A percentile compares a stretch with the other conserved stretches of the same genome.
Conservation (phyloP, 2,797 vertebrate genomes). For the Selene dorsalis region DNA sequence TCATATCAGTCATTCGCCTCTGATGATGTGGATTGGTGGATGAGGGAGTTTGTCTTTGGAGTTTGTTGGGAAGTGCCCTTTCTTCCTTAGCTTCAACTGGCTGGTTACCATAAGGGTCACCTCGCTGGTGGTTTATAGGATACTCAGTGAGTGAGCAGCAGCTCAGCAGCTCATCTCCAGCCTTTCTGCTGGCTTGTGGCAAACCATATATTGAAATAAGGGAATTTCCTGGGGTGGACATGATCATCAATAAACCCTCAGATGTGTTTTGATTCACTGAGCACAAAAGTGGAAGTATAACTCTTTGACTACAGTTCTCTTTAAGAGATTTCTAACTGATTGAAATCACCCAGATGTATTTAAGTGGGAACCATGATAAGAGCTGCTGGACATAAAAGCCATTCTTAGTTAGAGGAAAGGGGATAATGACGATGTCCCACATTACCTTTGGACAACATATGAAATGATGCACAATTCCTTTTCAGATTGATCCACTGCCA, state of each 20-base stretch:
- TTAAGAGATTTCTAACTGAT: no score
- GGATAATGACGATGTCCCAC: no score
- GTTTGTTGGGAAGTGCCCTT: not conserved
- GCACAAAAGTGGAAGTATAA: not conserved
- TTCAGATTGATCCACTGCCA: no score
- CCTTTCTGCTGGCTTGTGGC: not conserved
- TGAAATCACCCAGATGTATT: not conserved
- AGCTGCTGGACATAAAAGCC: not conserved
- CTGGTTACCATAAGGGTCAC: not conserved
- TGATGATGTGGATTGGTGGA: not conserved
- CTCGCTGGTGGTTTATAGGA: not conserved
- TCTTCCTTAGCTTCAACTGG: not conserved
- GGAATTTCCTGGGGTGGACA: not conserved
- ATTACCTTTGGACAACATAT: no score
- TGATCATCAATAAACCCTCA: not conserved
- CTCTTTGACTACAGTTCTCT: not conserved
- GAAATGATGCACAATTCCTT: no score
- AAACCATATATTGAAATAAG: not conserved
- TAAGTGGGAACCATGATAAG: not conserved
- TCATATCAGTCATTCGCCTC: not conserved
- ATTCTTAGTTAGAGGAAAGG: not conserved
- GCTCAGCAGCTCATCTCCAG: not conserved
- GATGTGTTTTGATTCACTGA: not conserved
- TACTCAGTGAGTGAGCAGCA: not conserved
- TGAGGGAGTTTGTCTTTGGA: not conserved